Evolutionary conservation across 1,140 invertebrate genomes (phyloP).

Genomic region (Venturia canescens): DNA sequence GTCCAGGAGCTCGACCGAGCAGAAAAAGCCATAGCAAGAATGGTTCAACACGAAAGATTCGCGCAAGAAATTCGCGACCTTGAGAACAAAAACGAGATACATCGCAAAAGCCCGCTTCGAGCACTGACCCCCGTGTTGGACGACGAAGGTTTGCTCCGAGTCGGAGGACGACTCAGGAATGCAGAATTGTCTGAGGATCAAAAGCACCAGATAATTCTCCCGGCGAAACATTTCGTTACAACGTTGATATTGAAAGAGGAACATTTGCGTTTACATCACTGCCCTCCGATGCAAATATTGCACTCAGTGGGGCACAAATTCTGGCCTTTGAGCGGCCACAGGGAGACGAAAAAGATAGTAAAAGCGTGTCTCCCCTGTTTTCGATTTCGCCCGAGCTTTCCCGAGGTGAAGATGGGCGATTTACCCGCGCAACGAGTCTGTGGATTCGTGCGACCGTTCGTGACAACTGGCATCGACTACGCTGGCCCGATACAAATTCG

Average conservation of each 20-base stretch:
- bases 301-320: constrained; percentile 13
- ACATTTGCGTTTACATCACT: constrained; percentile 6
- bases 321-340: not conserved
- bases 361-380: constrained; percentile 6
- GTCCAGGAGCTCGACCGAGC: constrained; percentile 15
- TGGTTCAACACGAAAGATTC: constrained; percentile 14
- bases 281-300: constrained; percentile 13
- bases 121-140: not conserved
- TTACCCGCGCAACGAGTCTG: constrained; percentile 11
- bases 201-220: constrained; percentile 26
- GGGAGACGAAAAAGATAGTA: not conserved
- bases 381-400: not conserved
- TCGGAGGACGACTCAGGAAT: not conserved
- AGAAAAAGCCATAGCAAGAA: constrained; percentile 21
- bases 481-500: constrained; percentile 67
- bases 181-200: constrained; percentile 1
- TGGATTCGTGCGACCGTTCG: constrained; percentile 58
- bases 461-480: constrained; percentile 68
- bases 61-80: constrained; percentile 3
- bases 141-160: not conserved
- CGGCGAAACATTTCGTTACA: constrained; percentile 3
- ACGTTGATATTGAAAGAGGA: constrained; percentile 1
- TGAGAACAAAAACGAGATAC: not conserved
- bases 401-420: constrained; percentile 16
- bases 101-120: constrained; percentile 8